A percentile compares a stretch with the other conserved stretches of the same genome.
Evolutionary conservation across 1,140 invertebrate species (phyloP).

Genomic region (Eriocheir sinensis): DNA sequence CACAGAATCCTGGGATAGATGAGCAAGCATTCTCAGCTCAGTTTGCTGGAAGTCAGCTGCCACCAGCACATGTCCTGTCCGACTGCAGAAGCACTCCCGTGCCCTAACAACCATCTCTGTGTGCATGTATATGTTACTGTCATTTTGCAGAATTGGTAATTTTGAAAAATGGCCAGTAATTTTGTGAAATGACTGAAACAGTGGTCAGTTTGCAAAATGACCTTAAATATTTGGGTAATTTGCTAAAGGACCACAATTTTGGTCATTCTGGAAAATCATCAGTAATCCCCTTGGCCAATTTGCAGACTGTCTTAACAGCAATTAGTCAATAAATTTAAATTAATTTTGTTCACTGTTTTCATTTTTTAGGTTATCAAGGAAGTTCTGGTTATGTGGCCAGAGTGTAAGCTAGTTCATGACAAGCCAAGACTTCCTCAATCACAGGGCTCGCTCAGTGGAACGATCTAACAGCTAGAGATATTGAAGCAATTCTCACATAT

Average conservation of each 20-base stretch:
- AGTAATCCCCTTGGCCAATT: too few relatives aligned
- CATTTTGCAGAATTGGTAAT: too few relatives aligned
- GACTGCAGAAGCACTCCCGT: slow-evolving; percentile 81
- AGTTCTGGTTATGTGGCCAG: neutral
- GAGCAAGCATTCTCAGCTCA: slow-evolving; percentile 85
- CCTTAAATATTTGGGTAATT: too few relatives aligned
- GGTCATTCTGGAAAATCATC: too few relatives aligned
- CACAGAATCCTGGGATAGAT: slow-evolving; percentile 82
- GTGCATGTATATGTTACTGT: neutral
- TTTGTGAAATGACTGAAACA: too few relatives aligned
- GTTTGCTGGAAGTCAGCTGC: slow-evolving; percentile 85
- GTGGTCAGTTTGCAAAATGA: too few relatives aligned
- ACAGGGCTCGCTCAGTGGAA: slow-evolving; percentile 54
- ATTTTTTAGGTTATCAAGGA: too few relatives aligned
- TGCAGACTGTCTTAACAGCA: too few relatives aligned
- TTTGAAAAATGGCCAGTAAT: too few relatives aligned
- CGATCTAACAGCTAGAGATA: slow-evolving; percentile 41
- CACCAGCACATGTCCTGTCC: slow-evolving; percentile 81
- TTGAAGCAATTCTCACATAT: slow-evolving; percentile 52
- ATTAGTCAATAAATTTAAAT: too few relatives aligned
- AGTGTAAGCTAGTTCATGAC: slow-evolving; percentile 33
- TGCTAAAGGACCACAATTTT: too few relatives aligned
- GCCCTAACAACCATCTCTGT: slow-evolving; percentile 60
- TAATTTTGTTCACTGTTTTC: too few relatives aligned
- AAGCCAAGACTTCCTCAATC: slow-evolving; percentile 52